Conservation (phyloP, 2,113 vertebrate genomes). For the Siniperca chuatsi region DNA sequence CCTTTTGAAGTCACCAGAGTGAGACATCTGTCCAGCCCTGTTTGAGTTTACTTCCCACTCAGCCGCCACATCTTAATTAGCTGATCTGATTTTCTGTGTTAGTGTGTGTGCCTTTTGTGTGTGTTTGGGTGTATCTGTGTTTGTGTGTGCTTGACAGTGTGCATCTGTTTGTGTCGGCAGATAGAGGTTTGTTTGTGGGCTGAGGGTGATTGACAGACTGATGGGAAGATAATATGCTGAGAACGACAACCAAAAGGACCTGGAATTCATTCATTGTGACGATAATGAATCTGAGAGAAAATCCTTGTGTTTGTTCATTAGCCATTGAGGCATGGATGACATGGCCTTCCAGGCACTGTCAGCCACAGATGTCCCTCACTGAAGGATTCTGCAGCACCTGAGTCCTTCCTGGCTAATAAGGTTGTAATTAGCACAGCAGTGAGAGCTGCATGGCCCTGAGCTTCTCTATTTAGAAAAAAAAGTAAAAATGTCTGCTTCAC, state of each 20-base stretch:
- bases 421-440: slow-evolving; percentile 78
- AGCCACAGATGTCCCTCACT: slow-evolving; percentile 80
- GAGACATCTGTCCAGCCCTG: slow-evolving; percentile 84
- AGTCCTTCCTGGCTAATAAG: slow-evolving; percentile 78
- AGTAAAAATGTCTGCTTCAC: slow-evolving; percentile 51
- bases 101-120: slow-evolving; percentile 27
- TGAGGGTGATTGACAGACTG: slow-evolving; percentile 74
- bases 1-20: slow-evolving; percentile 81
- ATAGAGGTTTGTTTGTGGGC: slow-evolving; percentile 65
- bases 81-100: slow-evolving; percentile 76
- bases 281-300: slow-evolving; percentile 79
- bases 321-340: slow-evolving; percentile 71
- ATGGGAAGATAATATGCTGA: slow-evolving; percentile 79
- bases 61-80: slow-evolving; percentile 79
- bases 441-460: slow-evolving; percentile 67
- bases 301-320: slow-evolving; percentile 82
- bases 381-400: slow-evolving; percentile 78
- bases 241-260: slow-evolving; percentile 70
- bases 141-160: slow-evolving; percentile 35
- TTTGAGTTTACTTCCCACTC: slow-evolving; percentile 80
- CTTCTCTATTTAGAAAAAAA: slow-evolving; percentile 48
- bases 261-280: slow-evolving; percentile 76
- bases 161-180: slow-evolving; percentile 52
- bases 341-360: slow-evolving; percentile 75
- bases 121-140: slow-evolving; percentile 42